phyloP scores from a whole-genome alignment of 2,113 vertebrate genomes.

The Callaeas wilsoni region DNA sequence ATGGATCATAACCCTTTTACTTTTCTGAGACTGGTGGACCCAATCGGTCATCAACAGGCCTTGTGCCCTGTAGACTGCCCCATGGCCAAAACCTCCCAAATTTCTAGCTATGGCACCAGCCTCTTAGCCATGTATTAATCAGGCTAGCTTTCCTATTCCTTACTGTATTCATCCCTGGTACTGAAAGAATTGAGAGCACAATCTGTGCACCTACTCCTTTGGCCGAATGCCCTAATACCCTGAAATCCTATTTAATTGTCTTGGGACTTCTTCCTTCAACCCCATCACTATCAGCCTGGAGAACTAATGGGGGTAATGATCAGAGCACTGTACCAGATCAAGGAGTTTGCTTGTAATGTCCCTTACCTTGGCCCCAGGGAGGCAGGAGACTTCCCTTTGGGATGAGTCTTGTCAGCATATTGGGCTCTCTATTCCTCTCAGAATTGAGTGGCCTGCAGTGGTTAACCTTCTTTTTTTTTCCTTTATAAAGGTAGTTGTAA shows the following conservation, averaged over 20 bases:
- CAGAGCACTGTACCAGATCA: background rate
- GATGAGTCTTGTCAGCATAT: background rate
- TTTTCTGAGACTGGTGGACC: background rate
- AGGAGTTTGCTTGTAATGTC: fast-evolving
- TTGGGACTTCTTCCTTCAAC: background rate
- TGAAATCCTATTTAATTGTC: background rate
- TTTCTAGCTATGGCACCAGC: no score
- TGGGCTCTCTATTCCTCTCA: background rate
- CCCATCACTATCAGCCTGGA: background rate
- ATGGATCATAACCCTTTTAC: background rate
- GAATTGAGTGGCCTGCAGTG: background rate
- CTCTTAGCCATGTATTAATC: background rate
- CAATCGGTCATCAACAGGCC: no score
- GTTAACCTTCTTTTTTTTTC: background rate
- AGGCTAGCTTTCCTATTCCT: background rate
- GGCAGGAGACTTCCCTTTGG: background rate
- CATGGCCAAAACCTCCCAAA: fast-evolving
- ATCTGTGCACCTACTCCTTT: background rate
- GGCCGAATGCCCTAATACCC: background rate
- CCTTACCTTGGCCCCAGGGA: background rate
- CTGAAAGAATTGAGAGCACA: background rate
- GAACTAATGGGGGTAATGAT: background rate
- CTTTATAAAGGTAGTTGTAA: background rate
- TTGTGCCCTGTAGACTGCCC: background rate
- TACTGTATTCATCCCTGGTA: background rate